Evolutionary conservation across 1,140 invertebrate genomes (phyloP).

Genomic region (Saccostrea glomerata): DNA sequence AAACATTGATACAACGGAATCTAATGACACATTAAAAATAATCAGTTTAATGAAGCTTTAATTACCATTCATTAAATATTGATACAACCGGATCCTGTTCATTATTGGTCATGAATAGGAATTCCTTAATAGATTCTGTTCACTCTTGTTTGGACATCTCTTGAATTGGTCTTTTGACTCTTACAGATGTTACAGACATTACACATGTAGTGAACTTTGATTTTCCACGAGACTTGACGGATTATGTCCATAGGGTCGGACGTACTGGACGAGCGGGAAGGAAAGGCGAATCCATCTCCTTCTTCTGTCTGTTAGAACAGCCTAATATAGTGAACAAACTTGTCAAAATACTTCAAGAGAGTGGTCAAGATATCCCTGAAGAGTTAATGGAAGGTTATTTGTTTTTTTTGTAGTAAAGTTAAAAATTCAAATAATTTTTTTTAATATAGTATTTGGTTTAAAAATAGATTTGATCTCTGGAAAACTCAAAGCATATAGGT

Average conservation of each 20-base stretch:
- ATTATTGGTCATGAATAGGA: no score
- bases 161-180: background rate
- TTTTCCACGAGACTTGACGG: conserved; percentile 28
- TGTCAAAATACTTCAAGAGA: background rate
- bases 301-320: background rate
- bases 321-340: background rate
- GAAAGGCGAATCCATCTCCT: conserved; percentile 43
- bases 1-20: no score
- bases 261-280: conserved; percentile 46
- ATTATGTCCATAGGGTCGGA: conserved; percentile 51
- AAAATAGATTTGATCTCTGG: no score
- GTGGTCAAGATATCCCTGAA: conserved; percentile 29
- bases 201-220: conserved; percentile 53
- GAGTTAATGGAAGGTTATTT: conserved; percentile 22
- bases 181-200: conserved; percentile 54
- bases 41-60: no score
- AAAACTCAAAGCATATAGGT: no score
- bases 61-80: no score
- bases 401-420: background rate
- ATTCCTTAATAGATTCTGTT: no score
- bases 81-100: no score
- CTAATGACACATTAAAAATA: no score
- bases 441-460: no score
- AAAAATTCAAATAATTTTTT: no score
- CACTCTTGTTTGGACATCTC: no score